These are phyloP conservation scores for Periparus ater DNA, from an alignment of 2,797 vertebrate genomes.

Conservation along the genomic window DNA sequence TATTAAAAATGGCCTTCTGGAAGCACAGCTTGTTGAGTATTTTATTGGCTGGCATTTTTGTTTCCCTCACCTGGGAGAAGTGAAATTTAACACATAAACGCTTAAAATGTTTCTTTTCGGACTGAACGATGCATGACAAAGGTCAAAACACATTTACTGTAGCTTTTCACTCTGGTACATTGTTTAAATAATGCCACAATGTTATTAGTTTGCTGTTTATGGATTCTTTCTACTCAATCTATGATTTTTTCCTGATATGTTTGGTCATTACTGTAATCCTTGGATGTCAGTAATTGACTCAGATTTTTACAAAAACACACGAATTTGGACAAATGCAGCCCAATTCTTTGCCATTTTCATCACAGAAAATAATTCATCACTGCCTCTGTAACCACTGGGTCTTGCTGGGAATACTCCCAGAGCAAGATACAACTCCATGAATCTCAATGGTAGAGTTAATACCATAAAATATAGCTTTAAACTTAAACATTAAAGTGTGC, in stretches of 20 bases:
- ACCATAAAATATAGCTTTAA: not conserved
- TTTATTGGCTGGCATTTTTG: not conserved
- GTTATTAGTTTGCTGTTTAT: not conserved
- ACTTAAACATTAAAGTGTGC: not conserved
- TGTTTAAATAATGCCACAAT: not conserved
- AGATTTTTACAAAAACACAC: not conserved
- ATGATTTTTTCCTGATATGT: not conserved
- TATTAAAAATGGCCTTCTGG: not conserved
- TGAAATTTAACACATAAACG: not conserved
- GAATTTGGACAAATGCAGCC: not conserved
- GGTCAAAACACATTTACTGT: not conserved
- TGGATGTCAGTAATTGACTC: not conserved
- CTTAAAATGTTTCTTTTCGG: not conserved
- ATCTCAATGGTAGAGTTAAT: not conserved
- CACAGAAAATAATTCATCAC: not conserved
- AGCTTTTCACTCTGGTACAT: not conserved
- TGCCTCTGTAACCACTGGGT: not conserved
- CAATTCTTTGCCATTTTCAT: not conserved
- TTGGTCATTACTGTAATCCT: not conserved
- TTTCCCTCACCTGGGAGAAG: not conserved
- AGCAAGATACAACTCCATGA: not conserved
- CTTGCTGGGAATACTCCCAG: not conserved
- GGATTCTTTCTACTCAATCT: not conserved
- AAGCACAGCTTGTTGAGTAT: not conserved
- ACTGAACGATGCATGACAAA: rapidly evolving